These are phyloP conservation scores for Sciurus carolinensis DNA, from an alignment of 2,797 vertebrate genomes.

Conservation along the genomic window DNA sequence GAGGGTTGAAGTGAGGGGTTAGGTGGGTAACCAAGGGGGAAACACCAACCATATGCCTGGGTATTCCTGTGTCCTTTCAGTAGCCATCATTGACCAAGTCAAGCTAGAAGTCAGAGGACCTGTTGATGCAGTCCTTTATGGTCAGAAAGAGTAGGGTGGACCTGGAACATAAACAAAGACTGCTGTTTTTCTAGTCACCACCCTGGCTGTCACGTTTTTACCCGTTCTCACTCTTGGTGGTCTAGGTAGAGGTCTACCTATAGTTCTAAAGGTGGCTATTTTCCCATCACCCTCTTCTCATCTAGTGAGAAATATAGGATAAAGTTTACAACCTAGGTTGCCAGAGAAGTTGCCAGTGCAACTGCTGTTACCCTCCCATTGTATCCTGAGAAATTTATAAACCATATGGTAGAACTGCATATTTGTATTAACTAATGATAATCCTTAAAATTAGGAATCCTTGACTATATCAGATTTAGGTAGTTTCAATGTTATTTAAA, in stretches of 20 bases:
- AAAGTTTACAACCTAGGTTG: not conserved
- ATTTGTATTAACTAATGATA: not conserved
- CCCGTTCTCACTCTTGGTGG: not conserved
- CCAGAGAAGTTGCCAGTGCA: not conserved
- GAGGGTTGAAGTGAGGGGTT: not conserved
- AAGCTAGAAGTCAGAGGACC: not conserved
- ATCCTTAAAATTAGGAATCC: not conserved
- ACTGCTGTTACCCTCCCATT: not conserved
- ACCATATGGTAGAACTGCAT: not conserved
- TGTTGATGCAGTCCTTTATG: not conserved
- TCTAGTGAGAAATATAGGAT: not conserved
- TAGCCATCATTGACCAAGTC: not conserved
- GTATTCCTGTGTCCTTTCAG: not conserved
- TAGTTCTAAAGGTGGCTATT: not conserved
- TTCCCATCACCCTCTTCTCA: not conserved
- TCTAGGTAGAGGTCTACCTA: not conserved
- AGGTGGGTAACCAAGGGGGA: not conserved
- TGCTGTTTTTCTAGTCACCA: not conserved
- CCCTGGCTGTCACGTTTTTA: not conserved
- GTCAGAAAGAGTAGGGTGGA: not conserved
- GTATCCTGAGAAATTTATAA: not conserved
- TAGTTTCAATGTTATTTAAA: not conserved
- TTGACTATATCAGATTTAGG: not conserved
- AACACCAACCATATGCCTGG: not conserved
- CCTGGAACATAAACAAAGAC: not conserved